phyloP scores from a whole-genome alignment of 2,888 invertebrate genomes.

The Merodon equestris region DNA sequence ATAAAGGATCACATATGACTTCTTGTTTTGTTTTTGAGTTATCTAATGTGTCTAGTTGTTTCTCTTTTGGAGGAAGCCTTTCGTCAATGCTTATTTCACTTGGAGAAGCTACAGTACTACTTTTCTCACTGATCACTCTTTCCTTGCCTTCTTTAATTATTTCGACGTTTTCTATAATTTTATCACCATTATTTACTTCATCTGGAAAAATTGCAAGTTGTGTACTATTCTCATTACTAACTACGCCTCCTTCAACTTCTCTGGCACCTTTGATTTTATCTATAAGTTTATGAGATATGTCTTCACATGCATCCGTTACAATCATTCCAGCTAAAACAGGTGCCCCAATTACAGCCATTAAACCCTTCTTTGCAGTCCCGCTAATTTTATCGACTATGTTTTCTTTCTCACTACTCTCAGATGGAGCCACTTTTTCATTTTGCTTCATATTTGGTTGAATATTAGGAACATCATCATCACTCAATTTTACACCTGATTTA shows the following conservation, averaged over 20 bases:
- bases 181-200: too few species aligned
- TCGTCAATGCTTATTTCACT: constrained; percentile 82
- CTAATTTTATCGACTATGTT: constrained; percentile 75
- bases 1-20: constrained; percentile 82
- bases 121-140: background rate
- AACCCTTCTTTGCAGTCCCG: constrained; percentile 90
- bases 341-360: constrained; percentile 91
- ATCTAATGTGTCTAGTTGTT: constrained; percentile 84
- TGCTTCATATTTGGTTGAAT: too few species aligned
- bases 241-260: too few species aligned
- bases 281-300: constrained; percentile 72
- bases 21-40: constrained; percentile 84
- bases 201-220: background rate
- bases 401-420: constrained; percentile 2
- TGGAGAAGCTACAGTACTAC: constrained; percentile 79
- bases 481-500: too few species aligned
- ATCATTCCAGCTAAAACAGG: constrained; percentile 94
- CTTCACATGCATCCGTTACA: constrained; percentile 89
- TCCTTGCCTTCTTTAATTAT: too few species aligned
- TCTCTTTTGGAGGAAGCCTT: constrained; percentile 78
- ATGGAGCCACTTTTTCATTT: too few species aligned
- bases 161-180: too few species aligned
- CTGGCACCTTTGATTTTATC: constrained; percentile 21
- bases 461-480: too few species aligned
- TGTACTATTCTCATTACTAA: background rate